Evolutionary conservation across 2,888 invertebrate genomes (phyloP).

Genomic region (Protula sp.): DNA sequence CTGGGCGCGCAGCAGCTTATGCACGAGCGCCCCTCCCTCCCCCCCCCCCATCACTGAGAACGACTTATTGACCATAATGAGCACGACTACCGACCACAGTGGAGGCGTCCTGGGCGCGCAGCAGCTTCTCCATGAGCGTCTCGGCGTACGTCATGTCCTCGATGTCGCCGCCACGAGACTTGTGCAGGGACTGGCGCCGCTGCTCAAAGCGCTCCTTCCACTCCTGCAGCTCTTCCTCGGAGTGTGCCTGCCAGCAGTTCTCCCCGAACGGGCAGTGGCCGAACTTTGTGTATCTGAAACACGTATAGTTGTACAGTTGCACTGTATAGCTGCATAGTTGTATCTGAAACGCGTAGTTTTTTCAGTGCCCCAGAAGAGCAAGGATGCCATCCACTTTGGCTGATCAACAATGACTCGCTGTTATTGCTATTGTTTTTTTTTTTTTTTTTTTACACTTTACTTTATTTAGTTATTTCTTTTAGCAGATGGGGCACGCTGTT

Average conservation of each 20-base stretch:
- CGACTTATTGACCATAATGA: too few species aligned
- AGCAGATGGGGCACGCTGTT: too few species aligned
- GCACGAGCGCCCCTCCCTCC: conserved; percentile 63
- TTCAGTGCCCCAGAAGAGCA: too few species aligned
- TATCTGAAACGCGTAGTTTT: too few species aligned
- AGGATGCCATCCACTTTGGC: too few species aligned
- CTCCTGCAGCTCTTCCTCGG: conserved; percentile 66
- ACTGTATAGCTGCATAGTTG: too few species aligned
- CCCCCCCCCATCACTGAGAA: too few species aligned
- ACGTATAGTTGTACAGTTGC: neutral
- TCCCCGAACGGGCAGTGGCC: conserved; percentile 63
- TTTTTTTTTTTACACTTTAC: too few species aligned
- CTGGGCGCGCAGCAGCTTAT: conserved; percentile 57
- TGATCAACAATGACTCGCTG: too few species aligned
- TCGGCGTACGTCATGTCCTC: conserved; percentile 57
- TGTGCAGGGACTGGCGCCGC: conserved; percentile 56
- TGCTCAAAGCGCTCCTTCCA: conserved; percentile 71
- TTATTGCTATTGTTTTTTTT: too few species aligned
- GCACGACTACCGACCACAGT: conserved; percentile 54
- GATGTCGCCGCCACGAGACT: conserved; percentile 56
- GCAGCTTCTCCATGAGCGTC: conserved; percentile 61
- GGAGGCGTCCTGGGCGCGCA: conserved; percentile 60
- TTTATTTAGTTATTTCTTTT: too few species aligned
- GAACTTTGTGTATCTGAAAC: neutral
- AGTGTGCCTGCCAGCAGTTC: conserved; percentile 72